Evolutionary conservation across 2,113 vertebrate genomes (phyloP), one percentile per base, ranked within the genome.

Genomic region (Barbus barbus): DNA sequence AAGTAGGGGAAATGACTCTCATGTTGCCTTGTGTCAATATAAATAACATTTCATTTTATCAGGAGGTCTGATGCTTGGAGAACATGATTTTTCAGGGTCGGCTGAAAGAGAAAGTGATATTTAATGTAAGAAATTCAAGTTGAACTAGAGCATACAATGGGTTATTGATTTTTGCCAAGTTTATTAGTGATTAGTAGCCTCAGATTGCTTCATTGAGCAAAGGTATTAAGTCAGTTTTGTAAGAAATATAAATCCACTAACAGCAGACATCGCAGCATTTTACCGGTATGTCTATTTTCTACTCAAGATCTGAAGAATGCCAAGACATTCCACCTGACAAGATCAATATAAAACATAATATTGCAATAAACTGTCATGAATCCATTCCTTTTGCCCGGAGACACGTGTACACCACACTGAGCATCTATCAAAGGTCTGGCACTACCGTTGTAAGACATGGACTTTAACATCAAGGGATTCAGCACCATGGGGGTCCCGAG

Each of bases 11-110:
- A 83, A 83, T 85, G 22, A 63, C 69, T 82, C 14, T 79, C 74
- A 60, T 63, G 44, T 51, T 82, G 31, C 31, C 80, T 74, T 84
- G 31, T 60, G 72, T 84, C 83, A 82, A 74, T 67, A 58, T 83
- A 73, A 83, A 79, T 79, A 71, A 67, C 38, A 3, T 9, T 46
- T 48, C 44, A 28, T 65, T 78, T 78, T 69, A 75, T 38, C 33
- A 65, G 46, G 65, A 33, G 51, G 22, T 67, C 72, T 74, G 65
- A 41, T 9, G 38, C 73, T 53, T 24, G 44, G 58, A 46, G 38
- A 44, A 56, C 20, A 83, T 3, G 48, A 61, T 20, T 60, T 71
- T 81, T 63, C 38, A 26, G 20, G 51, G 16, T 58, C 73, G 38
- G 16, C 60, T 81, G 18, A 74, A 74, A 36, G 5, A 72, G 24